Conservation (phyloP, 1,140 invertebrate genomes). For the Trialeurodes vaporariorum region DNA sequence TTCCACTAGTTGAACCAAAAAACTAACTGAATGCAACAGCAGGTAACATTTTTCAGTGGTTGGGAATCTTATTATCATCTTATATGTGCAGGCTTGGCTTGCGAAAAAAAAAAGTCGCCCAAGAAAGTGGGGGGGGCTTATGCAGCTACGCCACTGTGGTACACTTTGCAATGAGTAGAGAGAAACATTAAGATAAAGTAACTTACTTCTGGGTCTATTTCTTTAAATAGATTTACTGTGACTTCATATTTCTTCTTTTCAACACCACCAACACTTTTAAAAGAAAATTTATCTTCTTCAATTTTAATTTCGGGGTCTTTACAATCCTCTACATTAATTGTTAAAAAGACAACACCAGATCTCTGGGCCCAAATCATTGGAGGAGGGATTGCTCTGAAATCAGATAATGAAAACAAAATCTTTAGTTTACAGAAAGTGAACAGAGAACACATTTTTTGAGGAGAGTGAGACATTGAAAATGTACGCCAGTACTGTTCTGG, state of each 20-base stretch:
- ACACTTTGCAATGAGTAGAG: not conserved
- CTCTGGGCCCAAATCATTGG: conserved; percentile 87
- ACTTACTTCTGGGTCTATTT: conserved; percentile 70
- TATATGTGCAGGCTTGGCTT: not conserved
- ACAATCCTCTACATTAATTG: conserved; percentile 80
- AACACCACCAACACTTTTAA: conserved; percentile 74
- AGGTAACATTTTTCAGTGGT: not conserved
- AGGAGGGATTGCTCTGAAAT: conserved; percentile 49
- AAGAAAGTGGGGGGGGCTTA: conserved; percentile 5
- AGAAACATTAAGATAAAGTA: conserved; percentile 28
- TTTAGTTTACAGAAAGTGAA: not conserved
- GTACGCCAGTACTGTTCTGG: not conserved
- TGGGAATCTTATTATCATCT: too few species aligned
- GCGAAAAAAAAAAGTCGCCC: not conserved
- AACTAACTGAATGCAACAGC: too few species aligned
- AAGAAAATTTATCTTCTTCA: conserved; percentile 65
- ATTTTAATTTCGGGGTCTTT: conserved; percentile 73
- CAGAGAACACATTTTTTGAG: too few species aligned
- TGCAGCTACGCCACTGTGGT: conserved; percentile 34
- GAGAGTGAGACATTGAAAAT: too few species aligned
- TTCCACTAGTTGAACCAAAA: too few species aligned
- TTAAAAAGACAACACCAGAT: conserved; percentile 64
- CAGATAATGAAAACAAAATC: conserved; percentile 14
- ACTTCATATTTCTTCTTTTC: conserved; percentile 76
- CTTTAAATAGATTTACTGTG: conserved; percentile 65